Evolutionary conservation across 2,888 invertebrate genomes (phyloP), one percentile per base, ranked within the genome.

Genomic region (Hydraecia micacea): DNA sequence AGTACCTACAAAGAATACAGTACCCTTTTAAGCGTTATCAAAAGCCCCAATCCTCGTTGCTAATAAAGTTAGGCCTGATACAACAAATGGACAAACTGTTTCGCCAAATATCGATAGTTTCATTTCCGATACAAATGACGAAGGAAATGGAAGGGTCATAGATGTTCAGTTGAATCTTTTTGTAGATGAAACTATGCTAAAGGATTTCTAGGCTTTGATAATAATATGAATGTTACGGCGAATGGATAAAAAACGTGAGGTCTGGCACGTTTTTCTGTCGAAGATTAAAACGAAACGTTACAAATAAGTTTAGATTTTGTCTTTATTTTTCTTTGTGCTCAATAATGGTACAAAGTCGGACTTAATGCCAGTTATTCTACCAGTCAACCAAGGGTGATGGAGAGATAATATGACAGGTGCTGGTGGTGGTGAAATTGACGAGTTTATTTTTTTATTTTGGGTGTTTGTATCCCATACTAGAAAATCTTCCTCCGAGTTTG

Each of bases 61-160:
- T 80, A 76, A 76, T 84, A 84, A 73, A 60, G 65, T 84, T 77
- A 74, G 62, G 69, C 32, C 36, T 58, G 65, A 36, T 67, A 65
- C 62, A 74, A 85, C 66, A 79, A 81, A 81, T 84, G 65, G 74
- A 85, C 60, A 52, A 84, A 81, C 81, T 58, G 52, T 73, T 72
- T 62, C 58, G 21, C 18, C 81, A 81, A 75, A 70, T 73, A 84
- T 60, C 79, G 65, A 74, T 82, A 72, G 79, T 82, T 85, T 79
- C 71, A 85, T 85, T 85, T 85, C 85, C 85, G 82, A 84, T 65
- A 82, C 60, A 79, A 75, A 73, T 78, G 63, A 15, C 73, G 60
- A 25, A 72, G 82, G 76, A 82, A 82, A 85, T 79, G 36, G 65
- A 73, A 65, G 25, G 52, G 39, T n/a, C 55, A 63, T 79, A 32